These are phyloP conservation scores for Rhadinocentrus ornatus DNA, from an alignment of 2,797 vertebrate species.

Conservation along the genomic window DNA sequence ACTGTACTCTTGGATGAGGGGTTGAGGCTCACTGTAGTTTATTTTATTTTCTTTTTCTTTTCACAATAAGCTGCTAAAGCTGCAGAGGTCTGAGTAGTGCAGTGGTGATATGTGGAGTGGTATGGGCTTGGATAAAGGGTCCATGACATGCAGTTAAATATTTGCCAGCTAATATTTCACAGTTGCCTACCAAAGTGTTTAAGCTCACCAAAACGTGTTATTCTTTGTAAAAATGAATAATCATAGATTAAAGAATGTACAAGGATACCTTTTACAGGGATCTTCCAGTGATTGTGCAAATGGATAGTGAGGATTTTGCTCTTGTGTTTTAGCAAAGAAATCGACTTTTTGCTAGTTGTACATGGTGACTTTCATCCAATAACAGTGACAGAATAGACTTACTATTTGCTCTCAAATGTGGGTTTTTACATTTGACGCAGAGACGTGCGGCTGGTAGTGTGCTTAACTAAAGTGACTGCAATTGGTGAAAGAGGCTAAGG, in stretches of 20 bases:
- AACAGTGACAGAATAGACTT: slow-evolving; percentile 34
- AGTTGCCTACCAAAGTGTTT: slow-evolving; percentile 81
- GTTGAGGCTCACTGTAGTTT: slow-evolving; percentile 65
- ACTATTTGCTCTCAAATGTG: slow-evolving; percentile 55
- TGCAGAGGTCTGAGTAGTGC: slow-evolving; percentile 75
- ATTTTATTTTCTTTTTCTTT: slow-evolving; percentile 46
- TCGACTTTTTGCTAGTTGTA: slow-evolving; percentile 51
- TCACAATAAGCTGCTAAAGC: slow-evolving; percentile 73
- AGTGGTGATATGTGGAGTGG: slow-evolving; percentile 78
- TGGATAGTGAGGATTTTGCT: slow-evolving; percentile 46
- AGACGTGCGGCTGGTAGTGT: slow-evolving; percentile 34
- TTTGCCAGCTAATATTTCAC: slow-evolving; percentile 80
- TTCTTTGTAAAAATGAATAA: slow-evolving; percentile 71
- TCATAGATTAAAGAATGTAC: slow-evolving; percentile 76
- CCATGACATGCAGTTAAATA: slow-evolving; percentile 71
- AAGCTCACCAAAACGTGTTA: slow-evolving; percentile 74
- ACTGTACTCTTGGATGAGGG: slow-evolving; percentile 54
- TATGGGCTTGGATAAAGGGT: slow-evolving; percentile 72
- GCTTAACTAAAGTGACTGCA: slow-evolving; percentile 38
- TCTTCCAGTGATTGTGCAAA: slow-evolving; percentile 71
- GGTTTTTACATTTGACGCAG: slow-evolving; percentile 26
- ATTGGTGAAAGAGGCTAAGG: slow-evolving; percentile 19
- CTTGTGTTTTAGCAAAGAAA: slow-evolving; percentile 59
- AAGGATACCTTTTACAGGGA: slow-evolving; percentile 54
- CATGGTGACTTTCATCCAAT: slow-evolving; percentile 44